Conservation (phyloP, 2,113 vertebrate species). For the Amia ocellicauda region DNA sequence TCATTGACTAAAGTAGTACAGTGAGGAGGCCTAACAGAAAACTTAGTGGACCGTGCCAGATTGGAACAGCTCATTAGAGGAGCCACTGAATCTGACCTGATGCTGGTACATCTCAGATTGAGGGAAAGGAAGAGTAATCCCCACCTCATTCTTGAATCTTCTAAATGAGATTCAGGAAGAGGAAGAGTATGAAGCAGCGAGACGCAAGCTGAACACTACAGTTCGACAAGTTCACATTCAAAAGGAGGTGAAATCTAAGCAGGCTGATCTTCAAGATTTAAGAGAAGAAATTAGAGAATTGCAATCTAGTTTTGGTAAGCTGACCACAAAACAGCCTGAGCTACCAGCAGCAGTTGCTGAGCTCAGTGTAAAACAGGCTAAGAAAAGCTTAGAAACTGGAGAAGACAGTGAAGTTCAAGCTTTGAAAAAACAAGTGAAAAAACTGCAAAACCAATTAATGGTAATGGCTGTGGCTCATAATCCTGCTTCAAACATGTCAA, state of each 20-base stretch:
- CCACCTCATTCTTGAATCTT: conserved; percentile 18
- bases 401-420: not conserved
- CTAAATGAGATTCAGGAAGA: conserved; percentile 20
- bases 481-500: not conserved
- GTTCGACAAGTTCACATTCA: too few relatives aligned
- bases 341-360: too few relatives aligned
- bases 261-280: too few relatives aligned
- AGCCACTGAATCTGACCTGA: conserved; percentile 17
- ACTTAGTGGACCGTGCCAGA: not conserved
- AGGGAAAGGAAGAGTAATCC: conserved; percentile 4
- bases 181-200: conserved; percentile 22
- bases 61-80: conserved; percentile 21
- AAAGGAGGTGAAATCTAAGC: too few relatives aligned
- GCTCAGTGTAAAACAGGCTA: too few relatives aligned
- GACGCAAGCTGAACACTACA: too few relatives aligned
- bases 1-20: conserved; percentile 8
- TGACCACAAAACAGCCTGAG: too few relatives aligned
- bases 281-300: too few relatives aligned
- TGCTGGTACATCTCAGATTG: conserved; percentile 23
- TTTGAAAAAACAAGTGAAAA: not conserved
- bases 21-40: not conserved
- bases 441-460: conserved; percentile 1
- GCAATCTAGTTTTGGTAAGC: too few relatives aligned
- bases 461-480: not conserved
- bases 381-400: too few relatives aligned